phyloP scores from a whole-genome alignment of 2,888 invertebrate species.

The Brachyptera risi region DNA sequence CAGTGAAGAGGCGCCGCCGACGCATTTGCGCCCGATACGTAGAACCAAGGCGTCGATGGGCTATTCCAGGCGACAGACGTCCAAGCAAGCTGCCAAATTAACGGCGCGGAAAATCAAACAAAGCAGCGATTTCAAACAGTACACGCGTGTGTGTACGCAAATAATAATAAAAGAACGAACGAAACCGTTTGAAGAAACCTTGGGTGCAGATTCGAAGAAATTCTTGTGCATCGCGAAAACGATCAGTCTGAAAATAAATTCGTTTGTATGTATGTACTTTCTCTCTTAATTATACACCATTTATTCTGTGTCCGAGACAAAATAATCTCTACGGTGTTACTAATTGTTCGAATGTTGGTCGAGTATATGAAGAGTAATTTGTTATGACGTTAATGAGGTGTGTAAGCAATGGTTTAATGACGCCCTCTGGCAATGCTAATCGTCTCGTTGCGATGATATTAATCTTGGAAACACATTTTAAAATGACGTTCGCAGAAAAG shows the following conservation, averaged over 20 bases:
- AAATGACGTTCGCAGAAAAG: too few relatives aligned
- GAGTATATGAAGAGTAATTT: neutral
- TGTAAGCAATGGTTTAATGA: constrained; percentile 4
- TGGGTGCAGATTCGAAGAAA: neutral
- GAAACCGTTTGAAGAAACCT: neutral
- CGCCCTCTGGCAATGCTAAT: too few relatives aligned
- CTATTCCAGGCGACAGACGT: constrained; percentile 12
- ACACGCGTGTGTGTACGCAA: neutral
- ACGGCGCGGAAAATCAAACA: constrained; percentile 17
- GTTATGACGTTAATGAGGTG: constrained; percentile 1
- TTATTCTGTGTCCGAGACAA: neutral
- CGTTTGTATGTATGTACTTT: neutral
- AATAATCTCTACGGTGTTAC: neutral
- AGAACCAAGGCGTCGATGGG: neutral
- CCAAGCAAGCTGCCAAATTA: constrained; percentile 8
- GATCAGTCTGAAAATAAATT: neutral
- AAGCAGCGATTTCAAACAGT: constrained; percentile 3
- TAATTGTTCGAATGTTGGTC: neutral
- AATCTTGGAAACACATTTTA: too few relatives aligned
- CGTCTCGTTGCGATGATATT: too few relatives aligned
- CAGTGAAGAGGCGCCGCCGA: neutral
- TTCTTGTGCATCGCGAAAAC: neutral
- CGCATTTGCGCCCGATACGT: neutral
- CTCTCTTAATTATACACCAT: neutral
- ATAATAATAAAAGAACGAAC: neutral